A percentile compares a stretch with the other conserved stretches of the same genome.
Conservation (phyloP, 2,888 invertebrate genomes). For the Cataglyphis rosenhaueri region DNA sequence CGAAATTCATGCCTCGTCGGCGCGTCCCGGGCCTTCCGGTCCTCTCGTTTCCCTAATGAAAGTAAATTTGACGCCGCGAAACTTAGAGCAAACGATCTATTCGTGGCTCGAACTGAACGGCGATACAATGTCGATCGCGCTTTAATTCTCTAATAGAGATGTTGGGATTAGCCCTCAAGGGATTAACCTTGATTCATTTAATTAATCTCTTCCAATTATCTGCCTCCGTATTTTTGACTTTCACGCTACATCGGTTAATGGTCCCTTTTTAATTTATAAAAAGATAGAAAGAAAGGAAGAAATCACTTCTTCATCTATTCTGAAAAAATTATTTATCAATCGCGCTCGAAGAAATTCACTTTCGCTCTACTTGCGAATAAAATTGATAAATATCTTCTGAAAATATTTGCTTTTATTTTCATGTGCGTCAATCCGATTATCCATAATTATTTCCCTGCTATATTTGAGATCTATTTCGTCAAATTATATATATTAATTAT, state of each 20-base stretch:
- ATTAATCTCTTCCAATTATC: not conserved
- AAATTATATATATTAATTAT: not conserved
- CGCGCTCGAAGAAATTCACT: not conserved
- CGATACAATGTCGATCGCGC: not conserved
- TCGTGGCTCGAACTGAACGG: conserved; percentile 5
- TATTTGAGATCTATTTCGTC: not conserved
- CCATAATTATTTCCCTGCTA: not conserved
- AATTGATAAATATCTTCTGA: not conserved
- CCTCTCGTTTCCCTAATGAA: conserved; percentile 33
- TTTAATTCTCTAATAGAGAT: not conserved
- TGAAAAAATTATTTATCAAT: conserved; percentile 1
- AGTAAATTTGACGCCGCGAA: conserved; percentile 38
- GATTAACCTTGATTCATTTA: not conserved
- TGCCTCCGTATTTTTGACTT: not conserved
- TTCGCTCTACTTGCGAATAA: not conserved
- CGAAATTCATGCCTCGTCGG: conserved; percentile 40
- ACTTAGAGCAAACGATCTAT: conserved; percentile 24
- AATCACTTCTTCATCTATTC: not conserved
- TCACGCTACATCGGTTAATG: not conserved
- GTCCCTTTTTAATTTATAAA: not conserved
- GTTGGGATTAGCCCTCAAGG: not conserved
- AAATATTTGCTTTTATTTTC: not conserved
- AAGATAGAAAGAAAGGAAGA: not conserved
- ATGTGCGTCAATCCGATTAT: not conserved
- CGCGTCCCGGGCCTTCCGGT: not conserved